These are phyloP conservation scores for Excalfactoria chinensis DNA, from an alignment of 2,113 vertebrate genomes.

Conservation along the genomic window DNA sequence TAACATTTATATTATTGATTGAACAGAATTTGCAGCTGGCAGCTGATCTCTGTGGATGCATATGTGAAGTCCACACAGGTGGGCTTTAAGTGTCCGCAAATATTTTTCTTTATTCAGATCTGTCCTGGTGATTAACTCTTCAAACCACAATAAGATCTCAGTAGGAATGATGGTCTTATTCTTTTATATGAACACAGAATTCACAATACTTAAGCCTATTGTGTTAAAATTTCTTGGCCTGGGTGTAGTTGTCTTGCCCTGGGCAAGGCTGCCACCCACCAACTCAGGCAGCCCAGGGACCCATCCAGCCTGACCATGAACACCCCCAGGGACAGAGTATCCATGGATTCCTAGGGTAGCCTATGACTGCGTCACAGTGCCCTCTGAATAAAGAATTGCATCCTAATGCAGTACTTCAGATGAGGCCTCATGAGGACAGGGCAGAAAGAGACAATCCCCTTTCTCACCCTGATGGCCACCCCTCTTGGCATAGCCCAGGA, in stretches of 20 bases:
- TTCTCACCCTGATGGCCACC: neutral
- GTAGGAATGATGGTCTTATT: neutral
- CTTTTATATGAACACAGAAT: neutral
- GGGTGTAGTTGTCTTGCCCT: neutral
- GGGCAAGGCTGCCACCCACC: neutral
- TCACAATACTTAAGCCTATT: neutral
- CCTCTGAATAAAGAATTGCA: neutral
- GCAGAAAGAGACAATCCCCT: neutral
- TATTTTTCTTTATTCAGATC: neutral
- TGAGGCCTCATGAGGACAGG: neutral
- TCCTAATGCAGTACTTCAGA: neutral
- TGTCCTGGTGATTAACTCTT: neutral
- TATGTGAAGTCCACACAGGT: neutral
- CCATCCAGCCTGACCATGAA: neutral
- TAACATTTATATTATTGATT: neutral
- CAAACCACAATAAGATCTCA: neutral
- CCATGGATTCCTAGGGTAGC: neutral
- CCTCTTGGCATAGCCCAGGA: neutral
- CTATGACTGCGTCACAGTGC: neutral
- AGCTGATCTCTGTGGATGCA: neutral
- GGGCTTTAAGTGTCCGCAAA: fast-evolving
- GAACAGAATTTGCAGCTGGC: neutral
- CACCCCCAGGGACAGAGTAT: neutral
- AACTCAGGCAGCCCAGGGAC: neutral
- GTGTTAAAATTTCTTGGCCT: neutral